These are phyloP conservation scores for Apteryx owenii DNA, from an alignment of 2,113 vertebrate genomes.

Conservation along the genomic window DNA sequence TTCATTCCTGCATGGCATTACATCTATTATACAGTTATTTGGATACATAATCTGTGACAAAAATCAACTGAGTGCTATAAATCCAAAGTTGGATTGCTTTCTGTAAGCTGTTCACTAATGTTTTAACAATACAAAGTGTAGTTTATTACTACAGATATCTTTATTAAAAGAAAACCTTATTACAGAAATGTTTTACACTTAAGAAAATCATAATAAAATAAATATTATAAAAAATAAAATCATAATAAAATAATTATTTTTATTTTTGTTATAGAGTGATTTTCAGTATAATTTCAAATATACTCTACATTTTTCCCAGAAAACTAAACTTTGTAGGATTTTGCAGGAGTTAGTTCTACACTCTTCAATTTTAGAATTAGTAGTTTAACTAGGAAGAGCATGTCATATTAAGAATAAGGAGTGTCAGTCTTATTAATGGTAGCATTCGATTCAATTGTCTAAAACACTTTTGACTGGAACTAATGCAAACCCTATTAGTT, in stretches of 20 bases:
- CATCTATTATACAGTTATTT: constrained; percentile 39
- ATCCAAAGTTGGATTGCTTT: not conserved
- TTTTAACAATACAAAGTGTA: not conserved
- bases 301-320: not conserved
- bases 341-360: constrained; percentile 45
- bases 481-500: not conserved
- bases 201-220: not conserved
- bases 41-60: not conserved
- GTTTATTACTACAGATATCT: not conserved
- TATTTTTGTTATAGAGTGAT: not conserved
- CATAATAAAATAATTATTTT: not conserved
- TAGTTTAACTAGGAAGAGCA: not conserved
- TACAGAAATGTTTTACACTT: not conserved
- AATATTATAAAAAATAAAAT: not conserved
- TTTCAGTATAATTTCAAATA: constrained; percentile 12
- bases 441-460: constrained; percentile 31
- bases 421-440: not conserved
- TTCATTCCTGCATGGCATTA: constrained; percentile 52
- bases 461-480: not conserved
- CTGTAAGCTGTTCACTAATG: not conserved
- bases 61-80: not conserved
- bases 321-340: constrained; percentile 7
- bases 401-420: constrained; percentile 19
- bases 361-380: constrained; percentile 33
- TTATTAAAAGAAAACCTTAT: not conserved